Evolutionary conservation across 2,888 invertebrate species (phyloP).

Genomic region (Eudiplozoon nipponicum): DNA sequence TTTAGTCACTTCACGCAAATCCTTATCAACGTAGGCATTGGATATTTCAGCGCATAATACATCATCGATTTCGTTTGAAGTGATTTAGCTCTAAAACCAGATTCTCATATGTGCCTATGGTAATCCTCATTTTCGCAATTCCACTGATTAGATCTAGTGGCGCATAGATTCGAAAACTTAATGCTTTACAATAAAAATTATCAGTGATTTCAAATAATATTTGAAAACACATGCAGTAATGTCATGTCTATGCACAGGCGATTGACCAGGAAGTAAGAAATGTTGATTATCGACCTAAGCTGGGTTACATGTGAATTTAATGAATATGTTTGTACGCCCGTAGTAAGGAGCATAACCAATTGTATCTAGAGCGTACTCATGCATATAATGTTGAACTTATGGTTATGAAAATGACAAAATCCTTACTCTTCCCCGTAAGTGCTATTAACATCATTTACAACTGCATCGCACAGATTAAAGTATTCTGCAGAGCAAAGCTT

Average conservation of each 20-base stretch:
- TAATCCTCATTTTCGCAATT: slow-evolving; percentile 22
- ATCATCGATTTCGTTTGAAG: slow-evolving; percentile 17
- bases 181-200: slow-evolving; percentile 10
- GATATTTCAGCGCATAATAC: slow-evolving; percentile 19
- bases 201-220: slow-evolving; percentile 13
- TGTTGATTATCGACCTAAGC: slow-evolving; percentile 16
- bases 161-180: slow-evolving; percentile 18
- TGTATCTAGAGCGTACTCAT: slow-evolving; percentile 25
- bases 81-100: slow-evolving; percentile 18
- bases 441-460: slow-evolving; percentile 17
- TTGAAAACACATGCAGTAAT: slow-evolving; percentile 15
- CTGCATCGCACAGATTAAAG: slow-evolving; percentile 19
- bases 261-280: slow-evolving; percentile 12
- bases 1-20: slow-evolving; percentile 15
- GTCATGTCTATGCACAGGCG: slow-evolving; percentile 14
- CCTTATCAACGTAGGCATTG: slow-evolving; percentile 16
- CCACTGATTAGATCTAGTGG: slow-evolving; percentile 19
- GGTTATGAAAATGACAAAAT: slow-evolving; percentile 21
- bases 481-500: slow-evolving; percentile 16
- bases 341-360: slow-evolving; percentile 26
- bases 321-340: slow-evolving; percentile 28
- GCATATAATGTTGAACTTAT: slow-evolving; percentile 23
- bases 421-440: not conserved
- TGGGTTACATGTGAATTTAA: slow-evolving; percentile 18
- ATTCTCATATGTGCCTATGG: slow-evolving; percentile 20